phyloP scores from a whole-genome alignment of 2,888 invertebrate genomes.

The Andrena marginata region DNA sequence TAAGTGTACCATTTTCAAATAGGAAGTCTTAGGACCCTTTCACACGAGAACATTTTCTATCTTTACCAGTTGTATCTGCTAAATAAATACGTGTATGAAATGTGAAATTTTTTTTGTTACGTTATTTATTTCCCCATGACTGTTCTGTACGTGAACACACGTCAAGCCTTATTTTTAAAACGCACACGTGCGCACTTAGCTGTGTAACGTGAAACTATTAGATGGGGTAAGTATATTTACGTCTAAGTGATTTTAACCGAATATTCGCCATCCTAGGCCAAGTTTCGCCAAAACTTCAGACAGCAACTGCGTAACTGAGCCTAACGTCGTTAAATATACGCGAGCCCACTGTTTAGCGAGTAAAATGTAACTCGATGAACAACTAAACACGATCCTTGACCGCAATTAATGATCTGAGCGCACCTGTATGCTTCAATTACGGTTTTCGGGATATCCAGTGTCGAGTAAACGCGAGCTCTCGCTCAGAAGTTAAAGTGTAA shows the following conservation, averaged over 20 bases:
- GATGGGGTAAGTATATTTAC: constrained; percentile 26
- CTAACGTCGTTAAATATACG: constrained; percentile 37
- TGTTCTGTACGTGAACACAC: no score
- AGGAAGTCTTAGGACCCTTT: no score
- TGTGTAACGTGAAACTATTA: constrained; percentile 22
- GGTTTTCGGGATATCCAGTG: neutral
- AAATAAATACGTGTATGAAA: no score
- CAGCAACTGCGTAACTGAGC: constrained; percentile 31
- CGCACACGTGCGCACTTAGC: neutral
- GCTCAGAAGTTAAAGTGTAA: no score
- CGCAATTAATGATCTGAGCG: constrained; percentile 16
- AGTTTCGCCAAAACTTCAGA: constrained; percentile 38
- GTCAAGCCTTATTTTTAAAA: neutral
- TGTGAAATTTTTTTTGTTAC: no score
- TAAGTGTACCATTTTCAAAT: no score
- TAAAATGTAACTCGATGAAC: constrained; percentile 29
- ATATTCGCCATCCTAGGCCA: constrained; percentile 23
- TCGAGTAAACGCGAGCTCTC: neutral
- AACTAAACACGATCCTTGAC: constrained; percentile 19
- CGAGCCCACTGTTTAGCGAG: constrained; percentile 26
- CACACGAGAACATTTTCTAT: no score
- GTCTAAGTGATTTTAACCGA: constrained; percentile 38
- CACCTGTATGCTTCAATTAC: constrained; percentile 13
- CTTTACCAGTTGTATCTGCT: no score
- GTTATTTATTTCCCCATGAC: no score